Evolutionary conservation across 2,113 vertebrate species (phyloP), one percentile per base, ranked within the genome.

Genomic region (Chlorodrepanis virens): DNA sequence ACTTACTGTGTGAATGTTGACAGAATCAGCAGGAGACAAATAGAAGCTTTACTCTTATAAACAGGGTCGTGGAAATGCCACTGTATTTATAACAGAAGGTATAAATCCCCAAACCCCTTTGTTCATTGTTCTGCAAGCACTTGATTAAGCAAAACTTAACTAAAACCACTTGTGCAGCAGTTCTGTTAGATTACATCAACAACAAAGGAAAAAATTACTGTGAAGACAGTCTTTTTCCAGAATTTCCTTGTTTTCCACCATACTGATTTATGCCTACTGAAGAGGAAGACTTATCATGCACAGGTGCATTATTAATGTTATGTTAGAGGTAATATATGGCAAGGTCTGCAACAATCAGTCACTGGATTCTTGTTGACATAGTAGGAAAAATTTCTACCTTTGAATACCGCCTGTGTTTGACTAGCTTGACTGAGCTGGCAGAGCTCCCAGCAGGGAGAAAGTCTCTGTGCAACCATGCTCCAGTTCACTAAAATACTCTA

Each of bases 1-100:
- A 87, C 72, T 90, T 80, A 82, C 82, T 14, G 5, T 87, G 86
- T 68, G 94, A 90, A 92, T 87, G 94, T 97, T 95, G 95, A 95
- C 94, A 95, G 96, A 95, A 96, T 74, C 91, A 87, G 80, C 94
- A 89, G 76, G 86, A 95, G 85, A 95, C 95, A 96, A 97, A 97
- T 93, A 94, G 87, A 92, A 95, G 69, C 74, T 91, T 96, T 95
- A 95, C 94, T 96, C 79, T 82, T 96, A 90, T 89, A 94, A 95
- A 95, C 90, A 96, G 94, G 93, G 93, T 95, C 17, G 4, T 77
- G 68, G 93, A 97, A 94, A 97, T 90, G 77, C 76, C 93, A 87
- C 35, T 90, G 65, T 88, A 89, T 95, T 93, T 96, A 52, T 83
- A 91, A 87, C 11, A 1, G 70, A 91, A 75, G 47, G 61, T 56